A percentile compares a stretch with the other conserved stretches of the same genome.
phyloP scores from a whole-genome alignment of 1,140 invertebrate genomes.

The Drosophila rhopaloa region DNA sequence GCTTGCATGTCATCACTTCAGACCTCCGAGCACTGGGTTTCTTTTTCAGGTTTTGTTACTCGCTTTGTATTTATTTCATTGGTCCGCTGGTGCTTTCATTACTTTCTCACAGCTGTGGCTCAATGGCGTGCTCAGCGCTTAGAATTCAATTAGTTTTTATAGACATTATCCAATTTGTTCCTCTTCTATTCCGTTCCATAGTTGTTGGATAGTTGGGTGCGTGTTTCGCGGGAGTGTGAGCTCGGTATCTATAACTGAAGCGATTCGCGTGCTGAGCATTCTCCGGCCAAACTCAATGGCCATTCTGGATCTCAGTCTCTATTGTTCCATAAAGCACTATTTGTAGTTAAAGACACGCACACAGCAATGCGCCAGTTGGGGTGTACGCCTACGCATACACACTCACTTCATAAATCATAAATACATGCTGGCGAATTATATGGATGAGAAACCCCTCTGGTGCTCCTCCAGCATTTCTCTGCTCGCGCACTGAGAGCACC shows the following conservation, averaged over 20 bases:
- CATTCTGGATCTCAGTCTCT: constrained; percentile 40
- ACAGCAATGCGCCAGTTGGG: constrained; percentile 1
- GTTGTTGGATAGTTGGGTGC: constrained; percentile 33
- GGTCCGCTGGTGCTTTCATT: constrained; percentile 57
- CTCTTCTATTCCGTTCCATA: constrained; percentile 17
- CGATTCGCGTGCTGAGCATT: constrained; percentile 69
- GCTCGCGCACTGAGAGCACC: constrained; percentile 39
- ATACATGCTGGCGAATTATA: constrained; percentile 78
- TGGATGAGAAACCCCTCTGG: constrained; percentile 57
- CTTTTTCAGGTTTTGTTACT: constrained; percentile 28
- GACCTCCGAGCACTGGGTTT: constrained; percentile 46
- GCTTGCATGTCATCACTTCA: constrained; percentile 79
- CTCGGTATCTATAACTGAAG: constrained; percentile 69
- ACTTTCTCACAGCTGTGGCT: constrained; percentile 73
- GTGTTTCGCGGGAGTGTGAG: constrained; percentile 50
- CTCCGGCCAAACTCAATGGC: constrained; percentile 55
- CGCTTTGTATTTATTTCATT: constrained; percentile 36
- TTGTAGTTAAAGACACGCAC: constrained; percentile 69
- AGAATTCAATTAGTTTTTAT: constrained; percentile 84
- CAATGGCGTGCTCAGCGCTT: constrained; percentile 75
- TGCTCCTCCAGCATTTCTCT: constrained; percentile 28
- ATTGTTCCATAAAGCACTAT: constrained; percentile 71
- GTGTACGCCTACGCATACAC: constrained; percentile 13
- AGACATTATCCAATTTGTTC: constrained; percentile 82
- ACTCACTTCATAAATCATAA: constrained; percentile 76